phyloP scores from a whole-genome alignment of 2,888 invertebrate genomes.

The Junonia oenone region DNA sequence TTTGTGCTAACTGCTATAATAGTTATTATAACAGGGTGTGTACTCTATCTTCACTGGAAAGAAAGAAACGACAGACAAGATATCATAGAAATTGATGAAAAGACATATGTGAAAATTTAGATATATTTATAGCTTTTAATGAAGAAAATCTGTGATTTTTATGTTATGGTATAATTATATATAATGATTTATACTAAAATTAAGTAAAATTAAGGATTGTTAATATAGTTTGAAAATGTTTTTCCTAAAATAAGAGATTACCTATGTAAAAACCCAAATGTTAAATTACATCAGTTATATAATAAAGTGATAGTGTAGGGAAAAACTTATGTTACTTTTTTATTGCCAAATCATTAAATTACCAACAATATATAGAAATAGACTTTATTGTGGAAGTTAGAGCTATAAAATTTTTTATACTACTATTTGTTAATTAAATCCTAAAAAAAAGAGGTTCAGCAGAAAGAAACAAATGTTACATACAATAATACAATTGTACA shows the following conservation, averaged over 20 bases:
- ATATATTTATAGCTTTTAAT: not conserved
- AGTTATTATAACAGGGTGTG: conserved; percentile 90
- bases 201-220: not conserved
- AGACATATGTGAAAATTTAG: conserved; percentile 66
- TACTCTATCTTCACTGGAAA: conserved; percentile 92
- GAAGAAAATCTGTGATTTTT: conserved; percentile 1
- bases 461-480: too few relatives aligned
- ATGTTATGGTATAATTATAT: not conserved
- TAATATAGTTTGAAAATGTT: not conserved
- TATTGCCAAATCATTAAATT: too few relatives aligned
- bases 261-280: too few relatives aligned
- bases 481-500: too few relatives aligned
- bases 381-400: too few relatives aligned
- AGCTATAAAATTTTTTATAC: too few relatives aligned
- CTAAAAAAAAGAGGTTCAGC: too few relatives aligned
- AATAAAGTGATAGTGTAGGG: too few relatives aligned
- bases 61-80: conserved; percentile 82
- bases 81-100: conserved; percentile 69
- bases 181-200: not conserved
- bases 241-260: not conserved
- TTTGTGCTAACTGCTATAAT: conserved; percentile 93
- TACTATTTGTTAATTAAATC: too few relatives aligned
- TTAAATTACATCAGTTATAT: too few relatives aligned
- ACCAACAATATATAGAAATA: too few relatives aligned
- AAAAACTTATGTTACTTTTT: too few relatives aligned